These are phyloP conservation scores for Sebastes itinus DNA, from an alignment of 2,797 vertebrate genomes.

Conservation along the genomic window DNA sequence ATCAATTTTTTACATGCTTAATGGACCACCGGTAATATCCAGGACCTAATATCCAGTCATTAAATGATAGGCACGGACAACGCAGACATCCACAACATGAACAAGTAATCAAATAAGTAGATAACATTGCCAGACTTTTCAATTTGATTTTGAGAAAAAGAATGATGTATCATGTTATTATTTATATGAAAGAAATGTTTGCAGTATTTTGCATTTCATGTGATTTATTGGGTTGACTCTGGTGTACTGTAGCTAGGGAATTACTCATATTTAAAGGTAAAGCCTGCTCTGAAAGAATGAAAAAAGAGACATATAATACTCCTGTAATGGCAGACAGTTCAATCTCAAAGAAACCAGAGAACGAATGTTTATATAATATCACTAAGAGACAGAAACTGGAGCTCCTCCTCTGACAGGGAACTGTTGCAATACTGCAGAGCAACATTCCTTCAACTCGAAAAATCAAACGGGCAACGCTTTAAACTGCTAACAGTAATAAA, in stretches of 20 bases:
- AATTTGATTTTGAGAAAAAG: conserved; percentile 57
- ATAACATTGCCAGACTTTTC: conserved; percentile 61
- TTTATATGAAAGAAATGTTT: conserved; percentile 23
- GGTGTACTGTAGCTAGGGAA: background rate
- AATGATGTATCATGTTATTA: conserved; percentile 31
- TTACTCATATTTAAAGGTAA: conserved; percentile 6
- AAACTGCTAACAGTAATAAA: conserved; percentile 22
- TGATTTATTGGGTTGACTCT: conserved; percentile 12
- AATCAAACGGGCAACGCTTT: background rate
- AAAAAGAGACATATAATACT: conserved; percentile 9
- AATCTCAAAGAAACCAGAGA: conserved; percentile 10
- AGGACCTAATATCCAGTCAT: conserved; percentile 61
- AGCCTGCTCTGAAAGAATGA: background rate
- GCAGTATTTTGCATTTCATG: background rate
- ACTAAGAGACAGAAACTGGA: background rate
- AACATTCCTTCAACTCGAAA: background rate
- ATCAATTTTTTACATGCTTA: conserved; percentile 56
- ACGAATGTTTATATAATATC: conserved; percentile 9
- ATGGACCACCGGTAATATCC: conserved; percentile 73
- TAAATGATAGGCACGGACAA: conserved; percentile 54
- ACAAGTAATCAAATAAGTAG: conserved; percentile 58
- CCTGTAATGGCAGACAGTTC: conserved; percentile 15
- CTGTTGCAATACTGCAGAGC: background rate
- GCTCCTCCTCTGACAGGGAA: background rate
- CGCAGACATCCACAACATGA: conserved; percentile 49